phyloP scores from a whole-genome alignment of 2,888 invertebrate species.

The Tachina lurida region DNA sequence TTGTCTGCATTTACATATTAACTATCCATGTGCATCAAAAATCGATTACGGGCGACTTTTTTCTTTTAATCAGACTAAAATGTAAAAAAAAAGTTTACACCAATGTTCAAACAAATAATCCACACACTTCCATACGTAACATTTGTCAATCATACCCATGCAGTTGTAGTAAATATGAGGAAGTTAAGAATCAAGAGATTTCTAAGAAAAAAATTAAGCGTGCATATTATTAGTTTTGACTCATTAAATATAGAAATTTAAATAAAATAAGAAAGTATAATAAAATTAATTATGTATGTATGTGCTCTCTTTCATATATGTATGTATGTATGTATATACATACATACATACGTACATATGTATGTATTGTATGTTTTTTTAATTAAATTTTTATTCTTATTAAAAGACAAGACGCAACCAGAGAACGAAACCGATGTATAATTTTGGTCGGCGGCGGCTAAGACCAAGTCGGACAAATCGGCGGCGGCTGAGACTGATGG shows the following conservation, averaged over 20 bases:
- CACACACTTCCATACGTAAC: conserved; percentile 46
- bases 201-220: conserved; percentile 21
- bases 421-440: no score
- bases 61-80: conserved; percentile 9
- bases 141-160: conserved; percentile 35
- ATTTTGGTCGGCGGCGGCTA: no score
- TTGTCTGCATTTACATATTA: conserved; percentile 5
- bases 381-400: no score
- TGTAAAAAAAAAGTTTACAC: background rate
- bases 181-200: conserved; percentile 45
- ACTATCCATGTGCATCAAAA: background rate
- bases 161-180: background rate
- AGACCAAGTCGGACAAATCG: no score
- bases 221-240: conserved; percentile 14
- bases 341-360: no score
- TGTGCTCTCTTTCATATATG: background rate
- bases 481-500: no score
- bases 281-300: background rate
- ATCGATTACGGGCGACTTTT: background rate
- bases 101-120: background rate
- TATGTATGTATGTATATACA: background rate
- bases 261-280: conserved; percentile 21
- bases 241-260: conserved; percentile 24
- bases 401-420: no score
- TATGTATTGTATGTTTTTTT: no score